Evolutionary conservation across 2,888 invertebrate genomes (phyloP).

Genomic region (Zhuqinia jingwanae): DNA sequence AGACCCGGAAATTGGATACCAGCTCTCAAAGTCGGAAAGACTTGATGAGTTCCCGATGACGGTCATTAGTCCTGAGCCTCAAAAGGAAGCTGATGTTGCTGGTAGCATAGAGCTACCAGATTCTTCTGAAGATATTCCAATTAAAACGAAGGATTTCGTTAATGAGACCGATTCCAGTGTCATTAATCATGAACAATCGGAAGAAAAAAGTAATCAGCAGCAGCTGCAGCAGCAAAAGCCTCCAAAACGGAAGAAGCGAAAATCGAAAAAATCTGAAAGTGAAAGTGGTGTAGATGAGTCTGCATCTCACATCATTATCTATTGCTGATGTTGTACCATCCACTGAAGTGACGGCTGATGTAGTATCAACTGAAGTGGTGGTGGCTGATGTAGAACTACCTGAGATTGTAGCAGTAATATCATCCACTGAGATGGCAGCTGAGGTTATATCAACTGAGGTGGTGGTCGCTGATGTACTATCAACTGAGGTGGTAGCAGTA

Average conservation of each 20-base stretch:
- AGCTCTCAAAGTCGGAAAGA: slow-evolving; percentile 63
- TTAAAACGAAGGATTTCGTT: not conserved
- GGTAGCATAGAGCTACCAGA: not conserved
- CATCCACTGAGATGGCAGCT: no score
- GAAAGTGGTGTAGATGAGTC: slow-evolving; percentile 50
- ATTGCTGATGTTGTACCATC: no score
- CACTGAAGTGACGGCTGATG: not conserved
- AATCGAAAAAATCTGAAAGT: slow-evolving; percentile 64
- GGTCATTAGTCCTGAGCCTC: slow-evolving; percentile 65
- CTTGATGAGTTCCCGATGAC: slow-evolving; percentile 68
- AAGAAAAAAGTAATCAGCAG: slow-evolving; percentile 15
- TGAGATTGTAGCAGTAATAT: no score
- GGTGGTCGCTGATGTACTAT: not conserved
- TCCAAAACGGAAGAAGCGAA: slow-evolving; percentile 66
- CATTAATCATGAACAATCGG: slow-evolving; percentile 4
- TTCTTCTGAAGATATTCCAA: not conserved
- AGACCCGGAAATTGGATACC: slow-evolving; percentile 64
- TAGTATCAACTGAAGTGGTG: not conserved
- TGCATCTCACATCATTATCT: not conserved
- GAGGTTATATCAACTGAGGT: slow-evolving; percentile 8
- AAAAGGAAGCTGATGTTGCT: slow-evolving; percentile 16
- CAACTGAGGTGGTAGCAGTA: not conserved
- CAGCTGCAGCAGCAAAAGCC: slow-evolving; percentile 42
- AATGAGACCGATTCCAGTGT: slow-evolving; percentile 36
- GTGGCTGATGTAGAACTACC: no score